phyloP scores from a whole-genome alignment of 2,888 invertebrate species.

The Spicauda simplicius region DNA sequence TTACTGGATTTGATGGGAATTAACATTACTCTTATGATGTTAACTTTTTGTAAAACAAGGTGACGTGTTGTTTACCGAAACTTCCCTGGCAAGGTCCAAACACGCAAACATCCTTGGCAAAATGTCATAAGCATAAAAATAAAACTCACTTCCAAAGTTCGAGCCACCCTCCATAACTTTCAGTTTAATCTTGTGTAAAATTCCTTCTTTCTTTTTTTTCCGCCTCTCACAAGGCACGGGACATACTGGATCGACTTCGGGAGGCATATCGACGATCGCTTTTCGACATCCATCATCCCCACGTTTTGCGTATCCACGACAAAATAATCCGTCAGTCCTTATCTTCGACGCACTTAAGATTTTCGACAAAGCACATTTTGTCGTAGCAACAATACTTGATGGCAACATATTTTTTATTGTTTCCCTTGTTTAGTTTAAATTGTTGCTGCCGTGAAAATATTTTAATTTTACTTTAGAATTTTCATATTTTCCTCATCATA shows the following conservation, averaged over 20 bases:
- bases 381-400: conserved; percentile 32
- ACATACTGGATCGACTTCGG: conserved; percentile 57
- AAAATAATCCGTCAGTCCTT: conserved; percentile 32
- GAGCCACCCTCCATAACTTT: conserved; percentile 72
- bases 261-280: conserved; percentile 64
- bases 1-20: too few species aligned
- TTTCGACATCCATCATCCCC: conserved; percentile 58
- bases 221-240: conserved; percentile 57
- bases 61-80: background rate
- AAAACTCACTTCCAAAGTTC: conserved; percentile 74
- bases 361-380: conserved; percentile 36
- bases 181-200: conserved; percentile 71
- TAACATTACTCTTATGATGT: too few species aligned
- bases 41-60: too few species aligned
- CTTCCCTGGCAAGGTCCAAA: background rate
- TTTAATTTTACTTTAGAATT: conserved; percentile 35
- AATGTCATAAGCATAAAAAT: background rate
- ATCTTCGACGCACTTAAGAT: conserved; percentile 25
- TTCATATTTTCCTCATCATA: conserved; percentile 20
- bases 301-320: conserved; percentile 55
- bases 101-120: background rate
- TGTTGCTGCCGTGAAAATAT: conserved; percentile 55
- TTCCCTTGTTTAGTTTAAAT: conserved; percentile 31
- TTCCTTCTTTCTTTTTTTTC: conserved; percentile 59
- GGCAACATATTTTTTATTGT: conserved; percentile 42